Evolutionary conservation across 2,113 vertebrate species (phyloP).

Genomic region (Corynorhinus townsendii): DNA sequence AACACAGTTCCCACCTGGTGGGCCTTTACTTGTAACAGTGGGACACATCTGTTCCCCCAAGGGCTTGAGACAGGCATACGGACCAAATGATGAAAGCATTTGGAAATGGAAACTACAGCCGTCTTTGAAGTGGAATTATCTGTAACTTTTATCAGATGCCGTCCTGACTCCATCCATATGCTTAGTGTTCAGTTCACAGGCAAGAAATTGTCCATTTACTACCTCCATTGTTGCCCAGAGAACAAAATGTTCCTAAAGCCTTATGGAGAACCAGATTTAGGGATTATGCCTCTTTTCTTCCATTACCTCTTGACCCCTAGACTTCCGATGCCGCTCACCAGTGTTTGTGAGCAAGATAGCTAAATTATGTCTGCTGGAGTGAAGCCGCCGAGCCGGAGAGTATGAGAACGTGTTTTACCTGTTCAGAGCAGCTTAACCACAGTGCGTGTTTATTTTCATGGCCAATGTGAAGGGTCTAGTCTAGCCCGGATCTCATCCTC

Average conservation of each 20-base stretch:
- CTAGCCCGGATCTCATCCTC: neutral
- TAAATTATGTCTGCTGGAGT: neutral
- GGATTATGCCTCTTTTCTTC: neutral
- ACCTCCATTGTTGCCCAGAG: neutral
- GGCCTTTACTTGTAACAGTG: neutral
- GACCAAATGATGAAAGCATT: neutral
- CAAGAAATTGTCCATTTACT: neutral
- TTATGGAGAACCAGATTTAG: neutral
- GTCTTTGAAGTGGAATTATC: slow-evolving; percentile 55
- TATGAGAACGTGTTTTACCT: neutral
- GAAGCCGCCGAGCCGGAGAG: neutral
- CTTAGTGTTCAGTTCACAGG: neutral
- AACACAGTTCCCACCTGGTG: neutral
- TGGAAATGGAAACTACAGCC: neutral
- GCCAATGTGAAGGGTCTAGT: neutral
- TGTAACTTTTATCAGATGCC: slow-evolving; percentile 47
- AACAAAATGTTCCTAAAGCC: neutral
- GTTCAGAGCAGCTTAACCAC: neutral
- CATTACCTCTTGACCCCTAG: neutral
- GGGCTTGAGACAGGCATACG: neutral
- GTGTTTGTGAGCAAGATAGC: neutral
- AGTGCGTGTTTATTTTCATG: neutral
- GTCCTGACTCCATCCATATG: slow-evolving; percentile 20
- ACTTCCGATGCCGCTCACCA: neutral
- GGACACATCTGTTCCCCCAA: neutral